phyloP scores from a whole-genome alignment of 2,888 invertebrate genomes.

The Cheilosia grossa region DNA sequence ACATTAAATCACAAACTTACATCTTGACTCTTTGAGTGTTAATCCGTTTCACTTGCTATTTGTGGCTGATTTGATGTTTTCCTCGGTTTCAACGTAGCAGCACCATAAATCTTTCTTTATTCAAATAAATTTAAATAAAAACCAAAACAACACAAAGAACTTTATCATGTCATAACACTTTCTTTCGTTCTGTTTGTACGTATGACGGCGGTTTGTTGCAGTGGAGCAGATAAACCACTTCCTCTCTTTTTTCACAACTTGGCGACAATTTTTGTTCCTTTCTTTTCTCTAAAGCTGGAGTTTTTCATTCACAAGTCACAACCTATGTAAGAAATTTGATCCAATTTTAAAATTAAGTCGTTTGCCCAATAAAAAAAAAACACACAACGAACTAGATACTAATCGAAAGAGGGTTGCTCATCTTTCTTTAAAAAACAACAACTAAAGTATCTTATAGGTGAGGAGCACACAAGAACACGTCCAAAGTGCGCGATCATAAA shows the following conservation, averaged over 20 bases:
- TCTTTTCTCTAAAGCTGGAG: conserved; percentile 19
- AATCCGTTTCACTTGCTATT: conserved; percentile 42
- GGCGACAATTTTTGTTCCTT: conserved; percentile 24
- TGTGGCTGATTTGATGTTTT: conserved; percentile 22
- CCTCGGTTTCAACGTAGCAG: conserved; percentile 26
- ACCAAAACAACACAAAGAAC: conserved; percentile 20
- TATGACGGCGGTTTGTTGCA: conserved; percentile 42
- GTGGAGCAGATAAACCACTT: conserved; percentile 67
- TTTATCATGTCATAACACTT: conserved; percentile 60
- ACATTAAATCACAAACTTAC: conserved; percentile 48
- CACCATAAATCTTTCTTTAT: conserved; percentile 37
- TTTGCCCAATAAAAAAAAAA: conserved; percentile 4
- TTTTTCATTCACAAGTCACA: conserved; percentile 28
- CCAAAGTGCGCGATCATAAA: conserved; percentile 55
- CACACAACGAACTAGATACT: conserved; percentile 22
- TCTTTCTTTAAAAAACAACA: conserved; percentile 24
- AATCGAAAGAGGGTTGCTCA: conserved; percentile 18
- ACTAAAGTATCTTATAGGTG: conserved; percentile 50
- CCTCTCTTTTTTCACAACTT: conserved; percentile 53
- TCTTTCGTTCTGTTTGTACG: conserved; percentile 25
- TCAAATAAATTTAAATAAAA: conserved; percentile 26
- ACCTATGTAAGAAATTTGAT: conserved; percentile 40
- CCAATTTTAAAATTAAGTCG: conserved; percentile 34
- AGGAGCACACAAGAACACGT: conserved; percentile 46
- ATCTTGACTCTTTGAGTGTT: conserved; percentile 23